Percentiles rank a stretch among this genome's conserved stretches.
phyloP scores from a whole-genome alignment of 1,140 invertebrate species.

The Apis florea region DNA sequence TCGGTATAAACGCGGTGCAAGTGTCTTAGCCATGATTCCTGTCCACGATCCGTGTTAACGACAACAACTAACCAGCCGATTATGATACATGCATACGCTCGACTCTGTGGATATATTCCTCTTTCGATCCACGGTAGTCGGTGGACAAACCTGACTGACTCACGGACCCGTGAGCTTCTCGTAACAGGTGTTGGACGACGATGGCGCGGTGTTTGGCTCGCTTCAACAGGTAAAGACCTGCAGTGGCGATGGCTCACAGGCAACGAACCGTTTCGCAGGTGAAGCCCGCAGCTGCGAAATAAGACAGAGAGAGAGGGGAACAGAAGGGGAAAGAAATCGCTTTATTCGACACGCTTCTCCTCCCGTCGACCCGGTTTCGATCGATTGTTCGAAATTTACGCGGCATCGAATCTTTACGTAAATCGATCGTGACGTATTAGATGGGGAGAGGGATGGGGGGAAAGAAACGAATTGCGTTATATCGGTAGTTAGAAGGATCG shows the following conservation, averaged over 20 bases:
- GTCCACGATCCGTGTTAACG: not conserved
- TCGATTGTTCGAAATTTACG: not conserved
- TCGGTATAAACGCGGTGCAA: not conserved
- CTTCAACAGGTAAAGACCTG: slow-evolving; percentile 62
- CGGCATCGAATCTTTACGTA: not conserved
- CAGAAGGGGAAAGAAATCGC: slow-evolving; percentile 52
- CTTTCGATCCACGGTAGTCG: slow-evolving; percentile 18
- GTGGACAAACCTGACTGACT: slow-evolving; percentile 43
- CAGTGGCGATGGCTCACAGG: slow-evolving; percentile 52
- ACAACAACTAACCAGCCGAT: not conserved
- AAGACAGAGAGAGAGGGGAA: slow-evolving; percentile 21
- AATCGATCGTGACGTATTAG: no score
- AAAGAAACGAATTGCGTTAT: no score
- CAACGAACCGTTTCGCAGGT: slow-evolving; percentile 66
- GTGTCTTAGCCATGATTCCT: not conserved
- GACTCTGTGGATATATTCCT: slow-evolving; percentile 25
- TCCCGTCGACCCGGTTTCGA: slow-evolving; percentile 1
- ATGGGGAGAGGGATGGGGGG: no score
- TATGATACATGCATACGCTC: slow-evolving; percentile 20
- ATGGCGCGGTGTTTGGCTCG: slow-evolving; percentile 44
- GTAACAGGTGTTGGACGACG: slow-evolving; percentile 67
- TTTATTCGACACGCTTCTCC: slow-evolving; percentile 60
- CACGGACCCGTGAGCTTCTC: slow-evolving; percentile 34
- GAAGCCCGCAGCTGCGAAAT: slow-evolving; percentile 61
- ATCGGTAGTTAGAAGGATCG: no score